Evolutionary conservation across 2,888 invertebrate genomes (phyloP).

Genomic region (Lasius platythorax): DNA sequence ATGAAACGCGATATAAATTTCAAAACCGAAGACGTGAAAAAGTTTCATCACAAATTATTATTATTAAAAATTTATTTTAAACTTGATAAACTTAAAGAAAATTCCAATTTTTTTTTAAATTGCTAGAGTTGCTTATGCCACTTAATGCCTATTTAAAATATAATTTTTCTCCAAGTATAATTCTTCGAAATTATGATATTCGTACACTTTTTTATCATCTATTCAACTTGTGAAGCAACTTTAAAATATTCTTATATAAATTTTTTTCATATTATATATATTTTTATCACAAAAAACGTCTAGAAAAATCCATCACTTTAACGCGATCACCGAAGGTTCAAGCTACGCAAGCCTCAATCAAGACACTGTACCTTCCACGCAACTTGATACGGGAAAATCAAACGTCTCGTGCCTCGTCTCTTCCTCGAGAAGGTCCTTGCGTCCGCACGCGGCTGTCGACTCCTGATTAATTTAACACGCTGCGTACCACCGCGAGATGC

Average conservation of each 20-base stretch:
- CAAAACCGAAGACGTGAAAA: no score
- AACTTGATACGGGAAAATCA: constrained; percentile 74
- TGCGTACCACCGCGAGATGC: constrained; percentile 78
- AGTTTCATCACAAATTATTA: neutral
- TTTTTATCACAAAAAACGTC: constrained; percentile 12
- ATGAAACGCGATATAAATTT: neutral
- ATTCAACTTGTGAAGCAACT: neutral
- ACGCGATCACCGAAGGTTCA: neutral
- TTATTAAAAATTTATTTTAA: constrained; percentile 5
- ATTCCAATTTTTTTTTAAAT: neutral
- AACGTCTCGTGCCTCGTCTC: neutral
- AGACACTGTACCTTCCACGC: constrained; percentile 68
- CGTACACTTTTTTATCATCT: neutral
- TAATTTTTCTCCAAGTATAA: neutral
- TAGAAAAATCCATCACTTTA: constrained; percentile 19
- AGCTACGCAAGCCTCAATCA: constrained; percentile 8
- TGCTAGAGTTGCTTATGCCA: neutral
- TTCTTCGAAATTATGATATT: neutral
- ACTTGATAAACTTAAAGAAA: neutral
- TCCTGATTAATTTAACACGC: constrained; percentile 60
- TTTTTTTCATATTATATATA: neutral
- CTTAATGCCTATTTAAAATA: neutral
- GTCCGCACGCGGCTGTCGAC: constrained; percentile 50
- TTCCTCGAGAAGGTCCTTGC: constrained; percentile 7
- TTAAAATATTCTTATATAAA: neutral